Conservation (phyloP, 2,888 invertebrate species). For the Pheosia tremula region DNA sequence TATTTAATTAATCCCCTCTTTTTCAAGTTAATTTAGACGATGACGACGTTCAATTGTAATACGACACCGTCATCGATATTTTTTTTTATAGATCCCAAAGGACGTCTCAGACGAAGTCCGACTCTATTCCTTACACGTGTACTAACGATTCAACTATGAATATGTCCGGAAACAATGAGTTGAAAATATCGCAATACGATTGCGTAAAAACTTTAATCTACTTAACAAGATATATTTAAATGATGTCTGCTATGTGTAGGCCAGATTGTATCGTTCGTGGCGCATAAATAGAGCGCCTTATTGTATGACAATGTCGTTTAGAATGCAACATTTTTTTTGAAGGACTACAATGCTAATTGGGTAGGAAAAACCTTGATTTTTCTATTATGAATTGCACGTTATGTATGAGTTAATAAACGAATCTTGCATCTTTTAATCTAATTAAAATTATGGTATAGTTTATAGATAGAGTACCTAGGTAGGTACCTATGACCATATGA, state of each 20-base stretch:
- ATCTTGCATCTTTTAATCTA: no score
- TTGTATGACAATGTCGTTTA: slow-evolving; percentile 46
- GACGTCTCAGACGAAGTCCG: neutral
- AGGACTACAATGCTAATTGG: slow-evolving; percentile 15
- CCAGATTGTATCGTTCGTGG: slow-evolving; percentile 52
- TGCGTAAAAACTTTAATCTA: slow-evolving; percentile 61
- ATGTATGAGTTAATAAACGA: no score
- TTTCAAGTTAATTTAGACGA: no score
- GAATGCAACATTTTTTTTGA: slow-evolving; percentile 29
- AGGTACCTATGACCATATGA: no score
- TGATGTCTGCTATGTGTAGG: slow-evolving; percentile 45
- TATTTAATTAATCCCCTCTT: no score
- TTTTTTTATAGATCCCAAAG: neutral
- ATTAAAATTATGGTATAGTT: no score
- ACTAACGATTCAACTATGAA: slow-evolving; percentile 35
- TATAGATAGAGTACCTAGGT: no score
- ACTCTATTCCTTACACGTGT: neutral
- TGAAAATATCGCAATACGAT: slow-evolving; percentile 42
- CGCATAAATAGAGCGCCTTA: slow-evolving; percentile 51
- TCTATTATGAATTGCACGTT: no score
- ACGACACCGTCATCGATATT: neutral
- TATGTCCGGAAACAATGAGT: slow-evolving; percentile 41
- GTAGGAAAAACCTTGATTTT: slow-evolving; percentile 2
- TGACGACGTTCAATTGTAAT: no score
- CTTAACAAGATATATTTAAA: slow-evolving; percentile 60